Conservation (phyloP, 2,113 vertebrate genomes). For the Apistogramma diplotaenia region DNA sequence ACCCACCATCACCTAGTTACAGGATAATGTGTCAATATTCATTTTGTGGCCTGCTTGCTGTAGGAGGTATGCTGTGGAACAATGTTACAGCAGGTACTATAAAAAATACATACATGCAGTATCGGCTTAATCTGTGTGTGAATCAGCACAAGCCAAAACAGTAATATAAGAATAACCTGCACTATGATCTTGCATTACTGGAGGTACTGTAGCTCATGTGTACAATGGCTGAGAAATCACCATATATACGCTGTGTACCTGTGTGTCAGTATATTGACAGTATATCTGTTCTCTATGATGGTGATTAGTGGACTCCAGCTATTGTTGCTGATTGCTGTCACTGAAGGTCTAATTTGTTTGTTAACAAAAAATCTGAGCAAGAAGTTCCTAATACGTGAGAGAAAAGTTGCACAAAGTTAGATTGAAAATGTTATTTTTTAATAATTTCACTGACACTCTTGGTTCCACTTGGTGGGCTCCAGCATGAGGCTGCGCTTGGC, state of each 20-base stretch:
- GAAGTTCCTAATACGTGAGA: neutral
- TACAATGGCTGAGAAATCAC: neutral
- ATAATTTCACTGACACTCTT: conserved; percentile 82
- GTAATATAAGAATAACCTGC: neutral
- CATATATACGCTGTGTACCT: neutral
- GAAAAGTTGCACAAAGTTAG: neutral
- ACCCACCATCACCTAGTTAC: neutral
- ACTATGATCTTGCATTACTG: too few relatives aligned
- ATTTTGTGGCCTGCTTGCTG: too few relatives aligned
- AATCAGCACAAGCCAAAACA: neutral
- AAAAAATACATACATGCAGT: neutral
- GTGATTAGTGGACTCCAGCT: neutral
- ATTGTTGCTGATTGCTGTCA: neutral
- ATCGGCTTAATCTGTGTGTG: neutral
- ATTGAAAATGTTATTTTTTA: neutral
- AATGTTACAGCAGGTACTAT: fast-evolving
- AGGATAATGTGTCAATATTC: neutral
- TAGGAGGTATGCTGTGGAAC: neutral
- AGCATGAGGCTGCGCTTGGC: conserved; percentile 87
- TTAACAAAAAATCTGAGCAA: neutral
- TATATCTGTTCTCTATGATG: neutral
- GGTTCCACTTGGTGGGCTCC: conserved; percentile 87
- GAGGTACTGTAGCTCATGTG: neutral
- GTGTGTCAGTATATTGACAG: neutral
- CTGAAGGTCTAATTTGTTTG: neutral